Evolutionary conservation across 2,113 vertebrate genomes (phyloP).

Genomic region (Colistium nudipinnis): DNA sequence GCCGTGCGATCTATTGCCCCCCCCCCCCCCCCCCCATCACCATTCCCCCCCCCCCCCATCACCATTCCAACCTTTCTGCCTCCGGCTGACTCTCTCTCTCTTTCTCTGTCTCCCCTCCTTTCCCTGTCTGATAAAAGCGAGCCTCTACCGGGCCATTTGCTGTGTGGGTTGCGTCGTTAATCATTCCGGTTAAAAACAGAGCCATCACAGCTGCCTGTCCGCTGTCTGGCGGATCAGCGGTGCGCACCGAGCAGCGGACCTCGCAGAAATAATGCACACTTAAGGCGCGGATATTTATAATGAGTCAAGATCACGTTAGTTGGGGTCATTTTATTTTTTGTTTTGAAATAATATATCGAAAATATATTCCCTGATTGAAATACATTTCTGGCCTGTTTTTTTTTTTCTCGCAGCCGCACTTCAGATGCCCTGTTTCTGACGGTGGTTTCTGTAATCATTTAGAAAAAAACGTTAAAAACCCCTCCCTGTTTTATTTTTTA

Average conservation of each 20-base stretch:
- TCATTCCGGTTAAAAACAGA: slow-evolving; percentile 80
- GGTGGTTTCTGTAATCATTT: neutral
- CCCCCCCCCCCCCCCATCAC: neutral
- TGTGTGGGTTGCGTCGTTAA: slow-evolving; percentile 74
- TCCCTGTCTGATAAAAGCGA: slow-evolving; percentile 70
- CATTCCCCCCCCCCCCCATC: neutral
- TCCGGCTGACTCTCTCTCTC: slow-evolving; percentile 30
- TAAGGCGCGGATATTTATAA: slow-evolving; percentile 19
- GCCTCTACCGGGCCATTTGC: slow-evolving; percentile 74
- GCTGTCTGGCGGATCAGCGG: slow-evolving; percentile 65
- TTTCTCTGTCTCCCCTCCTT: slow-evolving; percentile 33
- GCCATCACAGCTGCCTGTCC: slow-evolving; percentile 77
- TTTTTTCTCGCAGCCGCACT: neutral
- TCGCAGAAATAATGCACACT: slow-evolving; percentile 32
- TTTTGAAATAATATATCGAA: slow-evolving; percentile 10
- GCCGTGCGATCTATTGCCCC: slow-evolving; percentile 8
- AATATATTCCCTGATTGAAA: neutral
- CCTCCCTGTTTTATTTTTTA: neutral
- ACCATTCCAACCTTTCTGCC: slow-evolving; percentile 1
- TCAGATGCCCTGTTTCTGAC: neutral
- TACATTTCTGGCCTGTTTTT: neutral
- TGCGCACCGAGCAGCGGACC: slow-evolving; percentile 39
- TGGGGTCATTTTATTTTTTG: too few relatives aligned
- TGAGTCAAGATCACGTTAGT: neutral
- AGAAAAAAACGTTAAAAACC: neutral